Base-by-base conservation (phyloP, 2,113 vertebrate species). In the Gnathonemus echidnorhynchus region DNA sequence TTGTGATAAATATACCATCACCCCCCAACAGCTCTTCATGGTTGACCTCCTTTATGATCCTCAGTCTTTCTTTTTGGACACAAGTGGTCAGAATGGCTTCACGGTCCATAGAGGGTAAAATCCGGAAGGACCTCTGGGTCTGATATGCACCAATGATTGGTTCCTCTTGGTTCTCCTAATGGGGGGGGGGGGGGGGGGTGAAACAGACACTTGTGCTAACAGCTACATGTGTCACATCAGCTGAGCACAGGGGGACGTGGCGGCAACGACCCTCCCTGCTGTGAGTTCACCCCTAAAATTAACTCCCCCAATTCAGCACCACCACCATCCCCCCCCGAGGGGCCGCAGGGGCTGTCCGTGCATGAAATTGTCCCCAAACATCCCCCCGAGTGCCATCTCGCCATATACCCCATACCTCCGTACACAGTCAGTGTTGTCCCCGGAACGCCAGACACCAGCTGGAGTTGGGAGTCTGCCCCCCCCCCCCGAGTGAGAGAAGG, bases 161-260 rank as follows among this genome's bases (percentile, higher is more conserved):
- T 39, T 42, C 5, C 74, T 7, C 17, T 56, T 77, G 74, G 74
- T 77, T 42, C 15, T 77, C 74, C 31, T 27, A 27, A 31, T 11
- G 15, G 15, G 70, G 27, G 11, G n/a, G 35, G 13, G 8, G 74
- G 15, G 15, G 70, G 27, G 11, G n/a, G 15, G 4, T 8, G 74
- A 42, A 77, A 77, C 10, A 31, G 62, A 70, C 74, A 42, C 74
- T 77, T 88, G 90, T 87, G 84, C 62, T 90, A 53, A 87, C 45
- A 83, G 66, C 89, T 56, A 50, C 17, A 24, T 27, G 42, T 48
- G 56, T 66, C 19, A 88, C n/a, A 58, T 48, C 31, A 53, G 52
- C 45, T 77, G 21, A 42, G 48, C 49, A 52, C 3, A 19, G 48
- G 27, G 4, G 46, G n/a, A 2, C n/a, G n/a, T 5, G 48, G 86